phyloP scores from a whole-genome alignment of 2,113 vertebrate species.

The Calidris pugnax region DNA sequence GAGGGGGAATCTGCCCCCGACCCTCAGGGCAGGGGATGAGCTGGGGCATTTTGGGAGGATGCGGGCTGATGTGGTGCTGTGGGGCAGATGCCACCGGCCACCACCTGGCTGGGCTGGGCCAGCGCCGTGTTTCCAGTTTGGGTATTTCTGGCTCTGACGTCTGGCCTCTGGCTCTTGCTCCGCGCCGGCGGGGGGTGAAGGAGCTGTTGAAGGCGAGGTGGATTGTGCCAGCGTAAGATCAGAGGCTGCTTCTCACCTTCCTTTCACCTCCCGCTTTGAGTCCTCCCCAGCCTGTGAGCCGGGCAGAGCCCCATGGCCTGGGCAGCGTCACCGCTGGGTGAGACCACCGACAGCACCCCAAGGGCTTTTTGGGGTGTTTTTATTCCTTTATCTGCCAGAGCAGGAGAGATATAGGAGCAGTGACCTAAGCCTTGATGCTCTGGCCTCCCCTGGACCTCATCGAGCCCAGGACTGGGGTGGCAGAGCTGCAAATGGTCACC shows the following conservation, averaged over 20 bases:
- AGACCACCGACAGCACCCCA: not conserved
- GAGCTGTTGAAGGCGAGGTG: not conserved
- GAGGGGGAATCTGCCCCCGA: not conserved
- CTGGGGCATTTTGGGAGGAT: not conserved
- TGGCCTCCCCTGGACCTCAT: accelerated
- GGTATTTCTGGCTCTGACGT: not conserved
- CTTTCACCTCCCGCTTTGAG: not conserved
- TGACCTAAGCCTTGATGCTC: not conserved
- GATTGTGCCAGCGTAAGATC: not conserved
- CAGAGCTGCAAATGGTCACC: not conserved
- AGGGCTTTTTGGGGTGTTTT: not conserved
- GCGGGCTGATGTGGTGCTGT: not conserved
- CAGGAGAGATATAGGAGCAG: accelerated
- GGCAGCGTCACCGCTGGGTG: not conserved
- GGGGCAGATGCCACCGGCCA: not conserved
- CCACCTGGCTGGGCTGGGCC: not conserved
- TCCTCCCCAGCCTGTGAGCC: not conserved
- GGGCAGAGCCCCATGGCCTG: not conserved
- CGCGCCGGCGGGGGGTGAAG: accelerated
- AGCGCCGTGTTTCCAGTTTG: not conserved
- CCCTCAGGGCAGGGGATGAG: not conserved
- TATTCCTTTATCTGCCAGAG: not conserved
- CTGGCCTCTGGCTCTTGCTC: not conserved
- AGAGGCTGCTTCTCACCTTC: not conserved
- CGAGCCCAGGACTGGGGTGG: accelerated